phyloP scores from a whole-genome alignment of 92 coral and sea anemone genomes.

The Siderastrea siderea region DNA sequence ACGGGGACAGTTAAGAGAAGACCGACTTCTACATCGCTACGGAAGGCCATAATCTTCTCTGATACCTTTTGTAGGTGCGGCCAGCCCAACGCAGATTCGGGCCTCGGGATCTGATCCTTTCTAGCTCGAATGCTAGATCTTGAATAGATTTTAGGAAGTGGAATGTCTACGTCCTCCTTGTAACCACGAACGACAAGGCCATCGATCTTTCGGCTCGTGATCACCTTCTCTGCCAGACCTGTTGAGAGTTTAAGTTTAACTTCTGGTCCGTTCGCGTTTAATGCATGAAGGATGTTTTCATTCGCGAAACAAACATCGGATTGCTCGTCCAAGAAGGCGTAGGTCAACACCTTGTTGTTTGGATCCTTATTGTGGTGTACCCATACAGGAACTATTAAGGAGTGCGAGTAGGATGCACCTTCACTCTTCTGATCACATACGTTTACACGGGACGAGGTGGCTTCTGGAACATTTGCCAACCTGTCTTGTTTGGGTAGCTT shows the following conservation, averaged over 20 bases:
- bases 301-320: conserved; percentile 74
- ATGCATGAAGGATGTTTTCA: conserved; percentile 36
- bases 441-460: conserved; percentile 33
- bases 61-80: conserved; percentile 57
- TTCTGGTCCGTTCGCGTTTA: conserved; percentile 49
- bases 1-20: conserved; percentile 54
- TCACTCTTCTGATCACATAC: conserved; percentile 5
- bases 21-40: conserved; percentile 52
- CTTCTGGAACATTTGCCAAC: not conserved
- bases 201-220: conserved; percentile 44
- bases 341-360: conserved; percentile 35
- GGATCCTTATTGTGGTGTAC: conserved; percentile 34
- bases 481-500: not conserved
- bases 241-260: conserved; percentile 65
- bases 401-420: conserved; percentile 28
- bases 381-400: conserved; percentile 77
- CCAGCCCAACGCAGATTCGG: conserved; percentile 67
- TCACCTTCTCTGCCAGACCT: conserved; percentile 44
- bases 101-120: conserved; percentile 61
- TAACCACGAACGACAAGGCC: conserved; percentile 67
- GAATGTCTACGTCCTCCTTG: conserved; percentile 47
- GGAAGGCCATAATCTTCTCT: conserved; percentile 43
- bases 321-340: conserved; percentile 75
- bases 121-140: conserved; percentile 55
- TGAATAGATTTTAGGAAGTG: conserved; percentile 58